phyloP scores from a whole-genome alignment of 2,113 vertebrate genomes.

The Rhinoderma darwinii region DNA sequence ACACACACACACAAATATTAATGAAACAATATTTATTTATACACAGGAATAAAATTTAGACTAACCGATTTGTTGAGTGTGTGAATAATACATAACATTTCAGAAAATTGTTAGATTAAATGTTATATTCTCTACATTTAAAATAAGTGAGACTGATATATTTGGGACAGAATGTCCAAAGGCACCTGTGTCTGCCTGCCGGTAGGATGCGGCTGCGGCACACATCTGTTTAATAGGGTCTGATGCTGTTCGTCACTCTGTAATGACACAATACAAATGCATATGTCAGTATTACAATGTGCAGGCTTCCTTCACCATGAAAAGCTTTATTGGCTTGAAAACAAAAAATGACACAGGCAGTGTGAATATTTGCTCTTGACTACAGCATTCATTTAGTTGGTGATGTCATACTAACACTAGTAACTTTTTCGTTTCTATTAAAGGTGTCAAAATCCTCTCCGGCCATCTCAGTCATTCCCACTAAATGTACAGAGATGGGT shows the following conservation, averaged over 20 bases:
- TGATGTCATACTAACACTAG: constrained; percentile 27
- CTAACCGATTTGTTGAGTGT: neutral
- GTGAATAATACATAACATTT: neutral
- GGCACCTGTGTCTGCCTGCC: neutral
- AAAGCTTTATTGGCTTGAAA: constrained; percentile 46
- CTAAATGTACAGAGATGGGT: neutral
- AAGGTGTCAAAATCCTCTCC: constrained; percentile 13
- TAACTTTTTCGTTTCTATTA: constrained; percentile 19
- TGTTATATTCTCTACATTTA: neutral
- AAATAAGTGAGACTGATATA: neutral
- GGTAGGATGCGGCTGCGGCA: constrained; percentile 6
- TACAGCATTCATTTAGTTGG: constrained; percentile 17
- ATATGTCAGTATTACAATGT: constrained; percentile 48
- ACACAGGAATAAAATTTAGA: neutral
- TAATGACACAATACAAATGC: constrained; percentile 39
- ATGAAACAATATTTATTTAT: neutral
- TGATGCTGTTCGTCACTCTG: constrained; percentile 40
- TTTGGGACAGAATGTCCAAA: constrained; percentile 11
- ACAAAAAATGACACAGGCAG: constrained; percentile 40
- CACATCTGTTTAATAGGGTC: constrained; percentile 40
- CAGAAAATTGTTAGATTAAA: neutral
- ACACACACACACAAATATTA: no score
- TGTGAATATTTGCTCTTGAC: constrained; percentile 46
- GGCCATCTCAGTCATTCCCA: neutral
- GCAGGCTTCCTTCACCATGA: constrained; percentile 48